These are phyloP conservation scores for Endotricha flammealis DNA, from an alignment of 2,888 invertebrate genomes.

Conservation along the genomic window DNA sequence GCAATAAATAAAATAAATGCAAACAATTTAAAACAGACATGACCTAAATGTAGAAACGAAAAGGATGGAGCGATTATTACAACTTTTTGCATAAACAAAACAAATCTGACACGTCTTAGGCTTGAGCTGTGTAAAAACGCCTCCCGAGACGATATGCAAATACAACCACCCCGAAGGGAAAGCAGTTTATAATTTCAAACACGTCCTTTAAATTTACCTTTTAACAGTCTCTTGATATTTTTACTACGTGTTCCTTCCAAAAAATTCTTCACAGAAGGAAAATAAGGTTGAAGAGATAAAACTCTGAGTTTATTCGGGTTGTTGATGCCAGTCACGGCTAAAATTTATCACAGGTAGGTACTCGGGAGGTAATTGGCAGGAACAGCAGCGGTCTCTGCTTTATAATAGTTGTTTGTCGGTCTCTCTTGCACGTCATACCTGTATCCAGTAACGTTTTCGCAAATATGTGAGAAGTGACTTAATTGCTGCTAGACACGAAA, in stretches of 20 bases:
- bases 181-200: conserved; percentile 54
- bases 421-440: too few species aligned
- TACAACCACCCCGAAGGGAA: conserved; percentile 39
- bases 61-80: neutral
- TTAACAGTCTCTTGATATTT: conserved; percentile 66
- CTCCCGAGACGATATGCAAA: conserved; percentile 45
- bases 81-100: conserved; percentile 4
- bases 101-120: conserved; percentile 2
- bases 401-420: conserved; percentile 25
- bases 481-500: too few species aligned
- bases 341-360: conserved; percentile 60
- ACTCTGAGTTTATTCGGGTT: conserved; percentile 48
- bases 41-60: too few species aligned
- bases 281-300: conserved; percentile 54
- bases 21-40: too few species aligned
- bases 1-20: too few species aligned
- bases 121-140: conserved; percentile 3
- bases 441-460: too few species aligned
- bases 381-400: conserved; percentile 40
- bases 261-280: conserved; percentile 46
- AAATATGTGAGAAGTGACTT: too few species aligned
- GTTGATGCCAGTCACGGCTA: conserved; percentile 60
- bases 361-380: conserved; percentile 51
- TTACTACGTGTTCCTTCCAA: conserved; percentile 58
- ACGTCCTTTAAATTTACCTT: conserved; percentile 66